Evolutionary conservation across 2,888 invertebrate species (phyloP), one percentile per base, ranked within the genome.

Genomic region (Xestobium rufovillosum): DNA sequence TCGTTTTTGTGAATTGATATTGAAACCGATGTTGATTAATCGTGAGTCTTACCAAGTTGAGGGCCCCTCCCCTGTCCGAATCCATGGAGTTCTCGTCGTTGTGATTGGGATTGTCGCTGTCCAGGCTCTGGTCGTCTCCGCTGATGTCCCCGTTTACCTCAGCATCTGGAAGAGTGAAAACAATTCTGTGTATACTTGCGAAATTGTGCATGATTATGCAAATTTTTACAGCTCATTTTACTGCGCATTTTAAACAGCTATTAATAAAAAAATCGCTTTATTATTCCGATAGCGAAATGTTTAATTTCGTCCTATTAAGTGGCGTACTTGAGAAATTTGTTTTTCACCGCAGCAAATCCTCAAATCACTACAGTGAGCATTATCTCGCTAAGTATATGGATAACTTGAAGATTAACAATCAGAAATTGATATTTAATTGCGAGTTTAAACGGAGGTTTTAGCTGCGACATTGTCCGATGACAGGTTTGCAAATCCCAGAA

Each of bases 11-110:
- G n/a, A n/a, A n/a, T n/a, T n/a, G n/a, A n/a, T n/a, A n/a, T n/a
- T n/a, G n/a, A n/a, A n/a, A n/a, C n/a, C n/a, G n/a, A n/a, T n/a
- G n/a, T n/a, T n/a, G n/a, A n/a, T n/a, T n/a, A n/a, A n/a, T n/a
- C n/a, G n/a, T n/a, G n/a, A n/a, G n/a, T 63, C 70, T 71, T 58
- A 78, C 78, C 70, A 78, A 63, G 58, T 78, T 78, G 34, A 78
- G 71, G 16, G 78, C 78, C 28, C 68, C 67, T 35, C 59, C 66
- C 53, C 75, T 66, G 44, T 77, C 76, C 19, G 77, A 77, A 52
- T 78, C 76, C 68, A 77, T 69, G 39, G 77, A 78, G 57, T 77
- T 76, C 44, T 71, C 73, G 49, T 75, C 75, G 44, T 72, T 63
- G 43, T 72, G 73, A 33, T 66, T 71, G 10, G 68, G 64, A 41